Evolutionary conservation across 2,797 vertebrate genomes (phyloP), one percentile per base, ranked within the genome.

Genomic region (Fistularia tabacaria): DNA sequence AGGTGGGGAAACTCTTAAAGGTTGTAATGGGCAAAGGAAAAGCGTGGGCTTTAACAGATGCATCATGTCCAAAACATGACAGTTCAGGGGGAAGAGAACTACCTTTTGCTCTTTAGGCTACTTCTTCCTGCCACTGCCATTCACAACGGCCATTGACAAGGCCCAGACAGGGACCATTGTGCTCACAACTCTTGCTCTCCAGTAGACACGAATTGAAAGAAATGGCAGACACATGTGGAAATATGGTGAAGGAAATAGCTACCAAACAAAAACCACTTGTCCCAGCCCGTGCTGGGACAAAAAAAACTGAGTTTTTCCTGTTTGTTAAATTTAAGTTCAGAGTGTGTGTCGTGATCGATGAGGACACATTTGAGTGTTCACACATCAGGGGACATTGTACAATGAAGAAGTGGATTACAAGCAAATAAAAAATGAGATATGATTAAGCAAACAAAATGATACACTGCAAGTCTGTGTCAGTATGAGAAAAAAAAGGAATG

Each of bases 131-230:
- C 25, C 73, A 2, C 64, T 52, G 60, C 69, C 79, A 82, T 85
- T 86, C 85, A 88, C 83, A 59, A 73, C n/a, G 66, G 64, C 74
- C 59, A 81, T 86, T 90, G 88, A 90, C 49, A 53, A 52, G 42
- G 59, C 64, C 66, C 54, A 83, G 86, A 89, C 85, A 81, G 84
- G 67, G 55, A 63, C 80, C 70, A 88, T 87, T 87, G 88, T 87
- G 73, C 57, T 74, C 58, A 58, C 66, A 75, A 72, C 78, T 72
- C 80, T 80, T 66, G 71, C 59, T 79, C 71, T 59, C 70, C 60
- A 64, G 65, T 75, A 76, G 77, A 75, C 60, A 56, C 3, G n/a
- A 73, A 46, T 81, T 81, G 79, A 87, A 84, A 73, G 53, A 47
- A 67, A 67, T 14, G 57, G 61, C 63, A 70, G 60, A 68, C 71